A percentile compares a stretch with the other conserved stretches of the same genome.
Conservation (phyloP, 2,113 vertebrate genomes). For the Bubalus kerabau region DNA sequence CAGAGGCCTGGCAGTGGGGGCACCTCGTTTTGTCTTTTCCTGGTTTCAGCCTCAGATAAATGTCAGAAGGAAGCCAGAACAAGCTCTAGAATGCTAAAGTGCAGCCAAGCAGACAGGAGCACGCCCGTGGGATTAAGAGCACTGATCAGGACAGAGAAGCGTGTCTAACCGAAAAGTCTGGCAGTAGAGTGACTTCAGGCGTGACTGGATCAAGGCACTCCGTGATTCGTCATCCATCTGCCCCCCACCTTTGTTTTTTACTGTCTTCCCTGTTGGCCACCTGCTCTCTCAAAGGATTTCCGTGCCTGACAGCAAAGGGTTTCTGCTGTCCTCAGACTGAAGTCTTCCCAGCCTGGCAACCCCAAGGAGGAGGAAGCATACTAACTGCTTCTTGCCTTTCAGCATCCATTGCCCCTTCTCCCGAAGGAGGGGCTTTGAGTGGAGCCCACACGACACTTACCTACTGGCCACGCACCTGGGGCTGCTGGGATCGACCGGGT, state of each 20-base stretch:
- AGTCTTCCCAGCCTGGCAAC: neutral
- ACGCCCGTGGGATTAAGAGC: neutral
- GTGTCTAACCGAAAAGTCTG: too few relatives aligned
- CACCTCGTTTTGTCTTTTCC: neutral
- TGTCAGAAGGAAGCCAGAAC: neutral
- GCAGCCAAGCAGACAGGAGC: neutral
- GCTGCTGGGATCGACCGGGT: too few relatives aligned
- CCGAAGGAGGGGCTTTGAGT: neutral
- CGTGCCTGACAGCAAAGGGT: neutral
- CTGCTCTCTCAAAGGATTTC: neutral
- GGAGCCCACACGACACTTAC: fast-evolving
- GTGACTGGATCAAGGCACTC: neutral
- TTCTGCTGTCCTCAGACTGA: neutral
- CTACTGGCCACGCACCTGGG: neutral
- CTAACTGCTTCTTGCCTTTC: neutral
- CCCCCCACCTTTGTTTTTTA: neutral
- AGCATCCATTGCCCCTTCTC: neutral
- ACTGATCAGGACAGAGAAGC: neutral
- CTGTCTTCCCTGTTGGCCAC: neutral
- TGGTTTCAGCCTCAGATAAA: neutral
- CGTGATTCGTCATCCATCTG: fast-evolving
- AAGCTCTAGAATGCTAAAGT: neutral
- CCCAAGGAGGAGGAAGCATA: neutral
- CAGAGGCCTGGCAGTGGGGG: too few relatives aligned
- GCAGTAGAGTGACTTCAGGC: fast-evolving